Evolutionary conservation across 2,113 vertebrate species (phyloP), one percentile per base, ranked within the genome.

Genomic region (Oryzias melastigma): DNA sequence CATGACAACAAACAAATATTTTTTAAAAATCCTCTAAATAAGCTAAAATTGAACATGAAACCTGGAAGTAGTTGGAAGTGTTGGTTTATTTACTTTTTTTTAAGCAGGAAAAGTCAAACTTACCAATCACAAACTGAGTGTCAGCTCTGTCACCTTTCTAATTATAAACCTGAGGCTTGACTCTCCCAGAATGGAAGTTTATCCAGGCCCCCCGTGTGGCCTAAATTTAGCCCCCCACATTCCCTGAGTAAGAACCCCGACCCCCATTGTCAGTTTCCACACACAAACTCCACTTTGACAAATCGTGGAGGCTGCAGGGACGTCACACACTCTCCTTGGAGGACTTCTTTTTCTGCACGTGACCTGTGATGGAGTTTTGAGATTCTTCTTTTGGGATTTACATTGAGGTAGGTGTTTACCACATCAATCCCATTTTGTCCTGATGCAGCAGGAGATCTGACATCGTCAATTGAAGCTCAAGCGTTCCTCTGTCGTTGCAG

Each of bases 101-200:
- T 51, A 41, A 35, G n/a, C 27, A 22, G 22, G n/a, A 47, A 4
- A 16, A 56, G 58, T 50, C 64, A 52, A 51, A 52, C 56, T 46
- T 50, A n/a, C 61, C 62, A 62, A 50, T 59, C 64, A 57, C 59
- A 4, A 35, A 19, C 10, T 12, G 18, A 18, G 46, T 47, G 20
- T 13, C 69, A 76, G 82, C 82, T 87, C 86, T 89, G 84, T 71
- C 90, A 90, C 88, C 85, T 88, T 85, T 91, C 95, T 95, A 95
- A 94, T 94, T 93, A 92, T 96, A 95, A 92, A 80, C 85, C 78
- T 53, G 75, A 69, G 80, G 76, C 64, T 71, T 62, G 71, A 66
- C 89, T 87, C 76, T 89, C 95, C 94, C 91, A 94, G 94, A 95
- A 95, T 94, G 94, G 94, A 95, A 94, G 91, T 94, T 82, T 89